phyloP scores from a whole-genome alignment of 92 coral and sea anemone species.

The Umimayanthus kanabou region DNA sequence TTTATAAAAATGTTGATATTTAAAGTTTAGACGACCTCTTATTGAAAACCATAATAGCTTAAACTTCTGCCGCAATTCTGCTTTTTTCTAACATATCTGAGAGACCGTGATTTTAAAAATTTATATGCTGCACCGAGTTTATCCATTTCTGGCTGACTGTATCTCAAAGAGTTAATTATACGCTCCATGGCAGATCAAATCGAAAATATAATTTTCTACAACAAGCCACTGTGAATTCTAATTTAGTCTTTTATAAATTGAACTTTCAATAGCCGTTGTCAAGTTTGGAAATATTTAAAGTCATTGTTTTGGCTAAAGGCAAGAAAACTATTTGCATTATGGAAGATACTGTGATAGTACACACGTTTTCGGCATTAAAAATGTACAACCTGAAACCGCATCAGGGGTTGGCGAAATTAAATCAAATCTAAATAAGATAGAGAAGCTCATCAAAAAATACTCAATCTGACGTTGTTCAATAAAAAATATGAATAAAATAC shows the following conservation, averaged over 20 bases:
- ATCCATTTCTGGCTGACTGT: constrained; percentile 14
- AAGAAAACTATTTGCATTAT: neutral
- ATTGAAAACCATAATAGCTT: neutral
- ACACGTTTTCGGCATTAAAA: neutral
- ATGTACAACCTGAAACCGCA: neutral
- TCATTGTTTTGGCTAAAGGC: neutral
- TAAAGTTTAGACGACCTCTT: neutral
- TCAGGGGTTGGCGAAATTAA: constrained; percentile 11
- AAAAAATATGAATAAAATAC: neutral
- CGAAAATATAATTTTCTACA: neutral
- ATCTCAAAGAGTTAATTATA: constrained; percentile 18
- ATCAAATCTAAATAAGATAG: constrained; percentile 2
- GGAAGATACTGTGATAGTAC: neutral
- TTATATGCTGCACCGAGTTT: neutral
- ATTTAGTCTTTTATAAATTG: neutral
- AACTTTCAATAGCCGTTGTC: neutral
- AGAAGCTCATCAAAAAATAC: neutral
- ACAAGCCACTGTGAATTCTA: neutral
- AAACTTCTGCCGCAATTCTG: neutral
- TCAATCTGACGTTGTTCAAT: constrained; percentile 21
- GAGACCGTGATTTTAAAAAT: constrained; percentile 14
- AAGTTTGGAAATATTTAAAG: neutral
- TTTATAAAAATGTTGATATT: neutral
- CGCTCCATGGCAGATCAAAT: neutral
- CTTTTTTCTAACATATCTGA: neutral